Percentiles rank a stretch among this genome's conserved stretches.
Evolutionary conservation across 2,888 invertebrate species (phyloP).

Genomic region (Eupelmus urozonus): DNA sequence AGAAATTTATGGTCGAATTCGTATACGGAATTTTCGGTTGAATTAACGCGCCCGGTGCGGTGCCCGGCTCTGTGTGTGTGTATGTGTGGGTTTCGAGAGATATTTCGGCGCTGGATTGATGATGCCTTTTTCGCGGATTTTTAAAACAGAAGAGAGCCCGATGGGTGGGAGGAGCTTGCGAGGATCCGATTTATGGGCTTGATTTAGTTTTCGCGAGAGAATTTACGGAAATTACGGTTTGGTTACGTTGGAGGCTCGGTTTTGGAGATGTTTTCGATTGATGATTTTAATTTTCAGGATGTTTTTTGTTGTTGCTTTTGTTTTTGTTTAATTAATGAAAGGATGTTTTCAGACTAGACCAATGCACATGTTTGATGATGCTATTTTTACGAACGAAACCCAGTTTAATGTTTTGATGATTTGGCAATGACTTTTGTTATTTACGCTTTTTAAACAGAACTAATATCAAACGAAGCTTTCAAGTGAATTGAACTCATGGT

Average conservation of each 20-base stretch:
- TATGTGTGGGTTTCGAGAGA: conserved; percentile 7
- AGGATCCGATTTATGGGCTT: not conserved
- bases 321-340: too few relatives aligned
- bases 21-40: conserved; percentile 58
- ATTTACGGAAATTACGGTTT: not conserved
- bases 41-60: conserved; percentile 45
- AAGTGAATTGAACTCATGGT: too few relatives aligned
- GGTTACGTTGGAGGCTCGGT: not conserved
- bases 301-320: too few relatives aligned
- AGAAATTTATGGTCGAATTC: conserved; percentile 59
- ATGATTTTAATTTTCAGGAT: too few relatives aligned
- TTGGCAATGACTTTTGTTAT: too few relatives aligned
- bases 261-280: not conserved
- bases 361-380: too few relatives aligned
- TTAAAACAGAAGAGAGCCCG: conserved; percentile 16
- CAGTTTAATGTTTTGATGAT: too few relatives aligned
- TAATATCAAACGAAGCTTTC: too few relatives aligned
- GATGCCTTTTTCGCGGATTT: conserved; percentile 34
- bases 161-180: not conserved
- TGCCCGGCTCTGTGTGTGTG: not conserved
- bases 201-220: too few relatives aligned
- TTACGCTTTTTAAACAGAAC: too few relatives aligned
- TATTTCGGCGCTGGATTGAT: conserved; percentile 33
- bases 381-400: too few relatives aligned
- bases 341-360: too few relatives aligned